phyloP scores from a whole-genome alignment of 2,888 invertebrate genomes.

The Lepidocyrtinus sp. region DNA sequence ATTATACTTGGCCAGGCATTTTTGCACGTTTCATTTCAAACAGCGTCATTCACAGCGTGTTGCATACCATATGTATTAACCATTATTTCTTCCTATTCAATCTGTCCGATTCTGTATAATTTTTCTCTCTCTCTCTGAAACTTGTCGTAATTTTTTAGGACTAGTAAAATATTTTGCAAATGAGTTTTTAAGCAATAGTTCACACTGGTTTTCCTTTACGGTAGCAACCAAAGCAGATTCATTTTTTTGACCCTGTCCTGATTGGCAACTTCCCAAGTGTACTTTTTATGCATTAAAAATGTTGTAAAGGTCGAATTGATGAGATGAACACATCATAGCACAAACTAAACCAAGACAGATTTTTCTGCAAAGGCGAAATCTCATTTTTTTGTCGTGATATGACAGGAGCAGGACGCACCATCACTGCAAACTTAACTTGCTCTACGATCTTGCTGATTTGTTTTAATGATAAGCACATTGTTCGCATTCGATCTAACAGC shows the following conservation, averaged over 20 bases:
- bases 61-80: no score
- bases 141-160: no score
- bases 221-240: background rate
- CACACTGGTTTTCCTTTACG: slow-evolving; percentile 1
- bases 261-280: slow-evolving; percentile 47
- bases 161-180: background rate
- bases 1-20: no score
- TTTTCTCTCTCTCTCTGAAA: no score
- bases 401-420: slow-evolving; percentile 10
- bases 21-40: no score
- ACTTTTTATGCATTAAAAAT: slow-evolving; percentile 14
- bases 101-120: no score
- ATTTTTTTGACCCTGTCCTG: slow-evolving; percentile 49
- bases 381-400: background rate
- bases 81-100: no score
- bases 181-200: slow-evolving; percentile 10
- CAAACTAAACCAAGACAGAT: background rate
- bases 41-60: no score
- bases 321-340: background rate
- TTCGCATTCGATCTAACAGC: background rate
- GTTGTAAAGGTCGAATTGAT: slow-evolving; percentile 33
- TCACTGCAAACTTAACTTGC: background rate
- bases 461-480: background rate
- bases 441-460: background rate
- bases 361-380: background rate